A percentile compares a stretch with the other conserved stretches of the same genome.
Conservation (phyloP, 2,797 vertebrate species). For the Merluccius polli region DNA sequence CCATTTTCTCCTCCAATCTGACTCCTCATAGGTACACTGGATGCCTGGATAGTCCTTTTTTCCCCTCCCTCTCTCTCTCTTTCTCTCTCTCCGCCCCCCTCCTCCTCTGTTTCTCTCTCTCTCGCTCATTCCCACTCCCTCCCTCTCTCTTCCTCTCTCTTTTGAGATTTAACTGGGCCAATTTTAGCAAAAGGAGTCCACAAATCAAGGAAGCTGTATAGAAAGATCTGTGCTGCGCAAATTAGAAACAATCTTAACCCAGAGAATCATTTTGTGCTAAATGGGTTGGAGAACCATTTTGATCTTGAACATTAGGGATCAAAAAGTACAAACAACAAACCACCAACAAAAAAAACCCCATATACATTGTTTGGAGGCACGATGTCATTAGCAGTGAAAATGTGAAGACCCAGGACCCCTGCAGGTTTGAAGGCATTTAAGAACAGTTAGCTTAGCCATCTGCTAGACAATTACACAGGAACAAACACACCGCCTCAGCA, state of each 20-base stretch:
- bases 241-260: constrained; percentile 46
- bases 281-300: constrained; percentile 38
- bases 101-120: neutral
- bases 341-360: constrained; percentile 26
- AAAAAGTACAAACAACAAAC: constrained; percentile 39
- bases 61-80: constrained; percentile 13
- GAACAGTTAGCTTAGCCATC: constrained; percentile 83
- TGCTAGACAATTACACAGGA: constrained; percentile 82
- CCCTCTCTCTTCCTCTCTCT: neutral
- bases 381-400: constrained; percentile 63
- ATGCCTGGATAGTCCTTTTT: constrained; percentile 19
- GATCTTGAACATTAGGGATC: constrained; percentile 47
- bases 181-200: constrained; percentile 49
- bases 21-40: constrained; percentile 66
- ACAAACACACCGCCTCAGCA: constrained; percentile 83
- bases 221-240: constrained; percentile 52
- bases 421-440: constrained; percentile 77
- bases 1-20: constrained; percentile 75
- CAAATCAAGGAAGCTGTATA: constrained; percentile 37
- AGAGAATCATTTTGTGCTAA: constrained; percentile 48
- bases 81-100: neutral
- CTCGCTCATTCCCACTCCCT: constrained; percentile 1
- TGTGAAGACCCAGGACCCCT: constrained; percentile 66
- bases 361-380: constrained; percentile 48
- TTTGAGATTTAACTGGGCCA: constrained; percentile 45